Base-by-base conservation (phyloP, 2,113 vertebrate species). In the Motacilla alba region DNA sequence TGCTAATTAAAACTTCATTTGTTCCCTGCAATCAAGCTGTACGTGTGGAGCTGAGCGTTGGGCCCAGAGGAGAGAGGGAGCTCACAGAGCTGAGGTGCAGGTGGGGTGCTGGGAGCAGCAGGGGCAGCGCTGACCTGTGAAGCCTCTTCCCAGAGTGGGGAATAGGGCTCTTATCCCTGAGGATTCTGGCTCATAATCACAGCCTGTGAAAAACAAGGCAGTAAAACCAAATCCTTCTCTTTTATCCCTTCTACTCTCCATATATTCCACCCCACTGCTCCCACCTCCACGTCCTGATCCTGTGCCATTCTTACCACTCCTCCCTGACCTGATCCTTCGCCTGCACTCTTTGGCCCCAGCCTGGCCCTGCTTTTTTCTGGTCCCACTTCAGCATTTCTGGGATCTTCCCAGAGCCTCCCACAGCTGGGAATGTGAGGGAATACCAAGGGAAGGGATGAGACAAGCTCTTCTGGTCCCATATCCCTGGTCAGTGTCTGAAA, bases 281-380 rank as follows among this genome's bases (percentile, higher is more conserved):
- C 16, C 49, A 52, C 13, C 30, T 47, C 60, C 46, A 13, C 37
- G 10, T 26, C 53, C 58, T 47, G 33, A n/a, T 56, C 44, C 50
- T 6, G 2, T 11, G 27, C 66, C 4, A 0, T 49, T n/a, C 64
- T 35, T 21, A 9, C 59, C 43, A 1, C 0, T 0, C 19, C 76
- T 64, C 64, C 53, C 69, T 46, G 28, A 15, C 31, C 43, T 46
- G 33, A 3, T 70, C 33, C 74, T 77, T 83, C 15, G 2, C 37
- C 64, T 21, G 4, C 33, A 18, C 13, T 23, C 74, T 62, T 43
- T 49, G 22, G 2, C 7, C 15, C 19, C 9, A 10, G 19, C 75
- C 49, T 13, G 5, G 60, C 28, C 47, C 66, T 78, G 56, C 31
- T 67, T 31, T 43, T 55, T 4, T 3, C 46, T 56, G 68, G 10